phyloP scores from a whole-genome alignment of 2,797 vertebrate genomes.

The Sarcophilus harrisii region DNA sequence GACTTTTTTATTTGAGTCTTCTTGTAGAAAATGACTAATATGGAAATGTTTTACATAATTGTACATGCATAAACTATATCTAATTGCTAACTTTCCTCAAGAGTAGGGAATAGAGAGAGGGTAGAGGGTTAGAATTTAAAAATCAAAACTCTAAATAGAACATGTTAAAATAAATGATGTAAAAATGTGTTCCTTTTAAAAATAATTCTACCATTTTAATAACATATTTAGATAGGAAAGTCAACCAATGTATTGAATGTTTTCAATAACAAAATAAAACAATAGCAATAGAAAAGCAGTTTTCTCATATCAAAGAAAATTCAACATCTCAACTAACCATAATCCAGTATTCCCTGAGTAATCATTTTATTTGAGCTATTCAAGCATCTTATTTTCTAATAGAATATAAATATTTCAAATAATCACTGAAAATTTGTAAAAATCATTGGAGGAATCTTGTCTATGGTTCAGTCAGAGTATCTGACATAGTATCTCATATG shows the following conservation, averaged over 20 bases:
- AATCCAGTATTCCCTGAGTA: neutral
- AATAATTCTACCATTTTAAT: neutral
- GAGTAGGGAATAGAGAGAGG: neutral
- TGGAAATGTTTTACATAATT: neutral
- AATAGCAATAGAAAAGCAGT: neutral
- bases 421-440: neutral
- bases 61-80: too few species aligned
- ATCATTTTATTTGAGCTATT: neutral
- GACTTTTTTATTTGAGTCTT: neutral
- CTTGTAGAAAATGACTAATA: neutral
- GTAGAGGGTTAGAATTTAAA: neutral
- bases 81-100: too few species aligned
- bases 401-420: neutral
- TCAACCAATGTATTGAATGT: neutral
- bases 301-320: neutral
- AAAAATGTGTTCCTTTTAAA: neutral
- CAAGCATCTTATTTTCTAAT: neutral
- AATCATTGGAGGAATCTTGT: neutral
- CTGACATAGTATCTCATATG: neutral
- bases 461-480: neutral
- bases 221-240: neutral
- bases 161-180: neutral
- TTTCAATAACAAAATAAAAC: neutral
- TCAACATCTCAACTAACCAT: neutral
- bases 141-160: neutral